Base-by-base conservation (phyloP, 1,140 invertebrate genomes). In the Muscidifurax raptorellus region DNA sequence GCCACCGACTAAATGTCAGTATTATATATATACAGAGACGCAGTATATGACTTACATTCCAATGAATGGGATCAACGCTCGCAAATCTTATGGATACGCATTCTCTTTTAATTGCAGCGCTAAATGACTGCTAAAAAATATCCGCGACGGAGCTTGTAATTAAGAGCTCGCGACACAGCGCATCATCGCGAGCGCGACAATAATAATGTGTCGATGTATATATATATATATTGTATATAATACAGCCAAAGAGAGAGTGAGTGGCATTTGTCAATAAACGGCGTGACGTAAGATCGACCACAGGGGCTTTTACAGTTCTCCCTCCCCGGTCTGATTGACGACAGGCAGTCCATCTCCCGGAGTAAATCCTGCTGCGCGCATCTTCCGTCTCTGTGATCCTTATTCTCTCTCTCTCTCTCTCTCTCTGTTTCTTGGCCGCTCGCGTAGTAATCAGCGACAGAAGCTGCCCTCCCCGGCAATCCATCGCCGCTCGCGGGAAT, bases 241-340 rank as follows among this genome's bases (percentile, higher is more conserved):
- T 7, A 27, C 32, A 52, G 13, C n/a, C n/a, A 22, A 15, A 52
- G 13, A 52, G 47, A 52, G 47, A 59, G 40, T 52, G 72, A 85
- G 71, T 80, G 79, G 28, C 74, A 77, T 82, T 85, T 85, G 84
- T 85, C 84, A 85, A 85, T 85, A 85, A 85, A 80, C 44, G 79
- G 25, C 36, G 66, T 59, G 74, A 80, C 84, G 59, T 36, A 64
- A 82, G 59, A 77, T 81, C 44, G 30, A 82, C 71, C 72, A 40
- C 69, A 85, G 74, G 66, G 69, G 67, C 76, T 79, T 84, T 79
- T 80, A 84, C 44, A 22, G 44, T 30, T 66, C 22, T 32, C 18
- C n/a, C 52, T 59, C 52, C n/a, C 18, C 30, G 74, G 52, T 15
- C 32, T 82, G 83, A 85, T 85, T 79, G 83, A 85, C 83, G 83